Evolutionary conservation across 2,888 invertebrate genomes (phyloP).

Genomic region (Sipha maydis): DNA sequence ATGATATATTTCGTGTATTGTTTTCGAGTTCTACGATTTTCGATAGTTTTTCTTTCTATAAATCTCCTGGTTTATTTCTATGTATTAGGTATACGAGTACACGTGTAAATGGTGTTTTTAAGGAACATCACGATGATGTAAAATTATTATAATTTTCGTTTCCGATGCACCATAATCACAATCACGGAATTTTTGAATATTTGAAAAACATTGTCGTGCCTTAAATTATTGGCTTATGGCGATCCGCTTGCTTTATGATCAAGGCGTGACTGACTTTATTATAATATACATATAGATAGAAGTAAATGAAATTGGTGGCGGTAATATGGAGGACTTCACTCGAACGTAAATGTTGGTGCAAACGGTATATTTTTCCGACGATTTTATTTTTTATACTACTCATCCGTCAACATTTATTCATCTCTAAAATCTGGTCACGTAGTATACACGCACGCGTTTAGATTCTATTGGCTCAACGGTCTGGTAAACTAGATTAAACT

Average conservation of each 20-base stretch:
- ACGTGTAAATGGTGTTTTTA: background rate
- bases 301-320: background rate
- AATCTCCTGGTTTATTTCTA: background rate
- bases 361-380: background rate
- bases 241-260: background rate
- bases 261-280: background rate
- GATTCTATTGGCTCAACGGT: background rate
- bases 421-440: slow-evolving; percentile 17
- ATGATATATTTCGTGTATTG: background rate
- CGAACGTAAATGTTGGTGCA: background rate
- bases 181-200: background rate
- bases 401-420: background rate
- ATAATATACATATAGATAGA: background rate
- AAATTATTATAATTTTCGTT: background rate
- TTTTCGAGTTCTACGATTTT: background rate
- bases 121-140: background rate
- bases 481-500: background rate
- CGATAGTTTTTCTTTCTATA: background rate
- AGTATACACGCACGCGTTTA: background rate
- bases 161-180: background rate
- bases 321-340: background rate
- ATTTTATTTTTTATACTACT: background rate
- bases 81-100: background rate
- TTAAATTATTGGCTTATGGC: background rate
- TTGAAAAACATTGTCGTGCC: background rate